phyloP scores from a whole-genome alignment of 1,140 invertebrate species.

The Euwallacea similis region DNA sequence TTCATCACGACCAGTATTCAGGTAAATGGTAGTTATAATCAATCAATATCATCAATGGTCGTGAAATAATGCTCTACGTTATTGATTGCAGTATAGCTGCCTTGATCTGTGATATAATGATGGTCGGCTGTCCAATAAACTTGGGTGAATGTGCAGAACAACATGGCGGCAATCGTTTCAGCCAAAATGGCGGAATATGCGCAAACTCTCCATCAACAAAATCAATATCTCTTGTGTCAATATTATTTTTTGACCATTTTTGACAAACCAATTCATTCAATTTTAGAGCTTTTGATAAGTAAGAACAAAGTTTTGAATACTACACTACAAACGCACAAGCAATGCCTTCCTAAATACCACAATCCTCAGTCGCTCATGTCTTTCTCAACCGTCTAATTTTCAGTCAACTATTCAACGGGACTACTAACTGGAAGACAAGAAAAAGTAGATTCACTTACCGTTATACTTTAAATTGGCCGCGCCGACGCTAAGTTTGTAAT shows the following conservation, averaged over 20 bases:
- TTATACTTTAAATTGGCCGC: conserved; percentile 49
- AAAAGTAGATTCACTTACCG: conserved; percentile 46
- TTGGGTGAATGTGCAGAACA: background rate
- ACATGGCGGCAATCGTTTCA: conserved; percentile 4
- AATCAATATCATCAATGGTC: too few relatives aligned
- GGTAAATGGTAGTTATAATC: too few relatives aligned
- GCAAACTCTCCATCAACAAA: conserved; percentile 8
- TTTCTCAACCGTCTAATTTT: background rate
- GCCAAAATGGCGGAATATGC: conserved; percentile 21
- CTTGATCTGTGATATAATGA: too few relatives aligned
- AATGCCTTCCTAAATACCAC: background rate
- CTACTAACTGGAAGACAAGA: background rate
- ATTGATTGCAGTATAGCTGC: too few relatives aligned
- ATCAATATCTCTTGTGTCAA: conserved; percentile 1
- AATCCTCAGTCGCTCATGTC: background rate
- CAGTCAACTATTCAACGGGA: too few relatives aligned
- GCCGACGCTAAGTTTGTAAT: conserved; percentile 50
- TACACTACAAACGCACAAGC: background rate
- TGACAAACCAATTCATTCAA: background rate
- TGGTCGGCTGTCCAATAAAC: background rate
- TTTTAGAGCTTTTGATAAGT: background rate
- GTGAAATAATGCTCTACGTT: too few relatives aligned
- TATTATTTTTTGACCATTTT: background rate
- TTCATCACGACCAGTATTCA: too few relatives aligned
- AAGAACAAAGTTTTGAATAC: too few relatives aligned